A percentile compares a stretch with the other conserved stretches of the same genome.
phyloP scores from a whole-genome alignment of 2,888 invertebrate species.

The Meandrusa payeni region DNA sequence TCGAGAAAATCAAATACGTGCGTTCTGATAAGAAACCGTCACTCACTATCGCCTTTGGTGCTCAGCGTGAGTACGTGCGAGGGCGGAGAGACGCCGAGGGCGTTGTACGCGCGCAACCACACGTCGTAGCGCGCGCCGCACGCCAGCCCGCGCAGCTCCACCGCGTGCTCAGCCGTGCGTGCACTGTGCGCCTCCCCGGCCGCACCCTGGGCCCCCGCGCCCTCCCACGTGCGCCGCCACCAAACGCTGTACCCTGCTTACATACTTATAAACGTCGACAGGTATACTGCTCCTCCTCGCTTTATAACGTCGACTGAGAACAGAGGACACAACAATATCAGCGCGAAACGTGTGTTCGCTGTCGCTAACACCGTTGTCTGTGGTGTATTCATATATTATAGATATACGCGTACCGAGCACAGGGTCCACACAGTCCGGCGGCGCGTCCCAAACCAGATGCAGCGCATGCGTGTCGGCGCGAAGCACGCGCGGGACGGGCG shows the following conservation, averaged over 20 bases:
- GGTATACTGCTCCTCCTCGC: too few species aligned
- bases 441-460: conserved; percentile 82
- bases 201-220: conserved; percentile 58
- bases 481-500: conserved; percentile 83
- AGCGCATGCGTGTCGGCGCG: conserved; percentile 76
- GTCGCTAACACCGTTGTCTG: too few species aligned
- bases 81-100: conserved; percentile 83
- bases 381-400: too few species aligned
- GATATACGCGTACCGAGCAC: conserved; percentile 42
- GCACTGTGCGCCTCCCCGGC: conserved; percentile 73
- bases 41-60: conserved; percentile 83
- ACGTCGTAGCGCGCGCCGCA: conserved; percentile 87
- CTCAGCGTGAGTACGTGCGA: conserved; percentile 78
- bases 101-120: conserved; percentile 84
- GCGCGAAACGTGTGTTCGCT: too few species aligned
- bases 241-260: conserved; percentile 53
- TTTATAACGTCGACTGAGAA: too few species aligned
- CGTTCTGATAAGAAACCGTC: conserved; percentile 1
- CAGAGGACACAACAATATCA: too few species aligned
- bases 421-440: conserved; percentile 47
- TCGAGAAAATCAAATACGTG: too few species aligned
- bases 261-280: too few species aligned
- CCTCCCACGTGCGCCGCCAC: conserved; percentile 39
- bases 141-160: conserved; percentile 82
- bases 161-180: conserved; percentile 44